Evolutionary conservation across 2,113 vertebrate genomes (phyloP).

Genomic region (Clarias gariepinus): DNA sequence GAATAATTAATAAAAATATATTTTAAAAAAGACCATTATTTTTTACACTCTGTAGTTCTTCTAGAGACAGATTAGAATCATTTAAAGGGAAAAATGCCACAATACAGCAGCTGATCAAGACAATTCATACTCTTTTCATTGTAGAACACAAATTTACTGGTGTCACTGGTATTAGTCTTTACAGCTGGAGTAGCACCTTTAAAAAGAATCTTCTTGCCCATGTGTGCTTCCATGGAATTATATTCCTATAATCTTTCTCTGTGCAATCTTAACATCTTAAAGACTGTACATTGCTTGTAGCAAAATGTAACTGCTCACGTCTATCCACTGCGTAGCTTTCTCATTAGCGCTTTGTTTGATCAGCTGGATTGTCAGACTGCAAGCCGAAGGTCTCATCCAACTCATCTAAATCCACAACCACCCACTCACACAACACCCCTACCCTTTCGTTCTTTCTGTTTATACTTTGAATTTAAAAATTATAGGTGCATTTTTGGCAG

Average conservation of each 20-base stretch:
- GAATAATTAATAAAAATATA: neutral
- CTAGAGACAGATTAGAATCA: neutral
- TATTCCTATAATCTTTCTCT: neutral
- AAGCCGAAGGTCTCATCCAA: neutral
- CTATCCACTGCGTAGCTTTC: constrained; percentile 13
- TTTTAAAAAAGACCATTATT: neutral
- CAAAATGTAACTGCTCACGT: constrained; percentile 20
- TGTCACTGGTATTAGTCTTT: neutral
- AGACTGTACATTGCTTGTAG: constrained; percentile 1
- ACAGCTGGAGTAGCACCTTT: neutral
- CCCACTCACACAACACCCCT: neutral
- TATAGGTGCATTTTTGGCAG: neutral
- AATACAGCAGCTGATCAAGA: neutral
- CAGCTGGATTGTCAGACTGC: constrained; percentile 28
- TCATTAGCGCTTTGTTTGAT: constrained; percentile 27
- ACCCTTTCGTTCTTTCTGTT: neutral
- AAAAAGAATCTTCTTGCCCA: neutral
- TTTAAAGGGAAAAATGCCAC: neutral
- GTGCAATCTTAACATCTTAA: constrained; percentile 4
- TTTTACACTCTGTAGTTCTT: neutral
- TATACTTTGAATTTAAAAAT: constrained; percentile 8
- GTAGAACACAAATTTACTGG: neutral
- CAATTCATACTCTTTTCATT: neutral
- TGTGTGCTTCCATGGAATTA: neutral
- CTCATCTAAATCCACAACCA: neutral